Percentiles rank a stretch among this genome's conserved stretches.
These are phyloP conservation scores for Grammomys surdaster DNA, from an alignment of 2,113 vertebrate species.

Conservation along the genomic window DNA sequence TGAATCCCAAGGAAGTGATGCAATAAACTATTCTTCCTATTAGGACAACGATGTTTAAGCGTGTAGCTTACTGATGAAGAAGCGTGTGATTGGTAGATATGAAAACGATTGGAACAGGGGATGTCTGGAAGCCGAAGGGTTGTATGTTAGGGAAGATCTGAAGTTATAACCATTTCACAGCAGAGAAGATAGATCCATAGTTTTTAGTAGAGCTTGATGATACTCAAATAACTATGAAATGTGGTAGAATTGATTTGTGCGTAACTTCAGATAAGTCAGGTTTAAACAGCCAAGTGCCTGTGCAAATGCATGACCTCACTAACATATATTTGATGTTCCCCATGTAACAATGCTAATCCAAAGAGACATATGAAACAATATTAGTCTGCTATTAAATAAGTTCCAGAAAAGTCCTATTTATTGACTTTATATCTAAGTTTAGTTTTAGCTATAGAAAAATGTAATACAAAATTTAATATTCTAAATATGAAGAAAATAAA, in stretches of 20 bases:
- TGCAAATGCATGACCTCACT: not conserved
- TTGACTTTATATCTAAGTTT: conserved; percentile 45
- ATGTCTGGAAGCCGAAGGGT: not conserved
- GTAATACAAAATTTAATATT: not conserved
- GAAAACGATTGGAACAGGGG: not conserved
- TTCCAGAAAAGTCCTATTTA: conserved; percentile 12
- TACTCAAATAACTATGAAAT: conserved; percentile 6
- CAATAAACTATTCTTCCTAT: not conserved
- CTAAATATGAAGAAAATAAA: conserved; percentile 19
- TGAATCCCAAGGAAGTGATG: not conserved
- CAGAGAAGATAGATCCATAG: not conserved
- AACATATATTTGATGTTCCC: not conserved
- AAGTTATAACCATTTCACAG: not conserved
- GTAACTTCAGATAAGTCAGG: not conserved
- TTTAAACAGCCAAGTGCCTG: not conserved
- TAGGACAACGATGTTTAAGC: not conserved
- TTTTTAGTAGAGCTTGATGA: not conserved
- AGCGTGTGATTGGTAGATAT: not conserved
- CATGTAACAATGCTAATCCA: not conserved
- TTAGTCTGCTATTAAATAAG: not conserved
- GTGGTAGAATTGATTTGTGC: not conserved
- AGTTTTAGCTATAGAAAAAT: conserved; percentile 7
- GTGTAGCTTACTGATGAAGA: not conserved
- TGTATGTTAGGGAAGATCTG: not conserved
- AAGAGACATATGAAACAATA: not conserved